Percentiles rank a stretch among this genome's conserved stretches.
phyloP scores from a whole-genome alignment of 1,140 invertebrate species.

The Drosophila punjabiensis region DNA sequence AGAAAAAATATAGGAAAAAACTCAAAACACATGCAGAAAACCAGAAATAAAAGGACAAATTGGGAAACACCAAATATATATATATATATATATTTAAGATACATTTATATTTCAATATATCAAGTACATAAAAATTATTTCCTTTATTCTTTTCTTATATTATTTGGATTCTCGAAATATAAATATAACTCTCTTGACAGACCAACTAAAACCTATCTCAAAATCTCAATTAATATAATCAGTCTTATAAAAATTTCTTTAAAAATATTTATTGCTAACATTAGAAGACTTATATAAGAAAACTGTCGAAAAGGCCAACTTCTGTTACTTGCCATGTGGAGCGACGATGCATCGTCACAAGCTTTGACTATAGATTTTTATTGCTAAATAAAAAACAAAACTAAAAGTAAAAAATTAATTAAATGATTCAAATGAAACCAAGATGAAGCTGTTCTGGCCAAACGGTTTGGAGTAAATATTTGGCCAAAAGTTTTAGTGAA shows the following conservation, averaged over 20 bases:
- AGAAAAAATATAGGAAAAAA: slow-evolving; percentile 8
- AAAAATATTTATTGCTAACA: background rate
- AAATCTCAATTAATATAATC: background rate
- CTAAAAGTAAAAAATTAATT: background rate
- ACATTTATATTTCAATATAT: no score
- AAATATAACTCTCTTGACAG: no score
- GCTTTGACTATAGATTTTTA: slow-evolving; percentile 59
- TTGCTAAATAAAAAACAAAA: slow-evolving; percentile 4
- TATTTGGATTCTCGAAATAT: background rate
- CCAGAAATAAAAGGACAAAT: slow-evolving; percentile 28
- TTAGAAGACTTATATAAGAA: background rate
- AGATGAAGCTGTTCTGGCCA: background rate
- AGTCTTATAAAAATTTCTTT: no score
- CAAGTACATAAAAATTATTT: no score
- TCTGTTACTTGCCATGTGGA: slow-evolving; percentile 51
- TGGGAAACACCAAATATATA: slow-evolving; percentile 4
- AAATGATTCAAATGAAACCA: slow-evolving; percentile 33
- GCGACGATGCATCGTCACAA: slow-evolving; percentile 13
- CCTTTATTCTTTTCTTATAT: no score
- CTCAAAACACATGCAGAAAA: slow-evolving; percentile 12
- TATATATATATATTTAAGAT: background rate
- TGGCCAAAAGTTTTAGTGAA: background rate
- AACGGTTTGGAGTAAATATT: slow-evolving; percentile 7
- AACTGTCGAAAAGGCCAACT: slow-evolving; percentile 11
- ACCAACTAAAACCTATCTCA: no score